Conservation (phyloP, 2,888 invertebrate species). For the Cheilosia scutellata region DNA sequence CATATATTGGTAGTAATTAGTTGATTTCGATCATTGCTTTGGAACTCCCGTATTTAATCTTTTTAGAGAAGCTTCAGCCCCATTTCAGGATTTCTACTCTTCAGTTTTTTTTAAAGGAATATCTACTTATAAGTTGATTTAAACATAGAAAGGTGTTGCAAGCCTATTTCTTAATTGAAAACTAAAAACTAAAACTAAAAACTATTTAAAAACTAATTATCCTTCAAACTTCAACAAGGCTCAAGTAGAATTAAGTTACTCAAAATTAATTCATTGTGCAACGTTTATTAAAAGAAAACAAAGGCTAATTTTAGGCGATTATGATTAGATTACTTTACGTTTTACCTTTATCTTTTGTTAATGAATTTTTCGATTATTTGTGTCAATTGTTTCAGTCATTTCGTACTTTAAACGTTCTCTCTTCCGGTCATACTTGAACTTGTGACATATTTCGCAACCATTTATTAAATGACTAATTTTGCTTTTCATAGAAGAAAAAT, state of each 20-base stretch:
- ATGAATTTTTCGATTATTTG: conserved; percentile 13
- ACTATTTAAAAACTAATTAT: neutral
- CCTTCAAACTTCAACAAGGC: neutral
- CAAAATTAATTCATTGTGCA: neutral
- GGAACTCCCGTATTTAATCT: neutral
- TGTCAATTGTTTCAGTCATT: conserved; percentile 27
- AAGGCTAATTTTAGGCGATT: neutral
- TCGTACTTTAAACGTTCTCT: conserved; percentile 38
- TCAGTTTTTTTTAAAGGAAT: neutral
- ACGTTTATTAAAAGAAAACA: neutral
- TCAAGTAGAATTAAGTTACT: neutral
- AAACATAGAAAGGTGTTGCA: neutral
- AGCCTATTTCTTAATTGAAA: neutral
- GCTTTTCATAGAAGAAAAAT: conserved; percentile 43
- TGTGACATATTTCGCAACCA: conserved; percentile 43
- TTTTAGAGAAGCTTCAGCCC: neutral
- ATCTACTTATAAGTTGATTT: too few species aligned
- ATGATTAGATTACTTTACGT: neutral
- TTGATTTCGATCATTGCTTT: neutral
- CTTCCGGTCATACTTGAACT: conserved; percentile 49
- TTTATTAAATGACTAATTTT: conserved; percentile 38
- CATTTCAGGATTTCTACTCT: neutral
- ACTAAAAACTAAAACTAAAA: too few species aligned
- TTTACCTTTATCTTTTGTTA: conserved; percentile 5
- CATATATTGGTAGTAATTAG: neutral